Percentiles rank a stretch among this genome's conserved stretches.
Evolutionary conservation across 2,797 vertebrate species (phyloP).

Genomic region (Nannoperca australis): DNA sequence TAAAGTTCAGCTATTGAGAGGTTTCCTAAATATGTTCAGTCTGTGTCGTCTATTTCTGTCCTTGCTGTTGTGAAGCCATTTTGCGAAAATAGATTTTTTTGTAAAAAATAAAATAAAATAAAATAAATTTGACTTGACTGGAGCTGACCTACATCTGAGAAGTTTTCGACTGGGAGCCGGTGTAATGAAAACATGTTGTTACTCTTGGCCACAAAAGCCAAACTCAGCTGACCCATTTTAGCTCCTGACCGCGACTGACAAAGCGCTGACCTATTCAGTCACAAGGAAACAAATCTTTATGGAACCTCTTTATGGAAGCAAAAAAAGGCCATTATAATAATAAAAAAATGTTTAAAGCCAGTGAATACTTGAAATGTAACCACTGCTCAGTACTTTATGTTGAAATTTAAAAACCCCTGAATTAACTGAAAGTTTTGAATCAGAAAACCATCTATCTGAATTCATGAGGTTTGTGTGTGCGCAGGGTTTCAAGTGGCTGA

Average conservation of each 20-base stretch:
- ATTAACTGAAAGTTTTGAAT: not conserved
- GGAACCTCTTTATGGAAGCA: not conserved
- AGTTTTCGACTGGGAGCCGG: conserved; percentile 3
- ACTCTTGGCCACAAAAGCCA: conserved; percentile 45
- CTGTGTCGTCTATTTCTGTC: conserved; percentile 33
- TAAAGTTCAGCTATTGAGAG: conserved; percentile 37
- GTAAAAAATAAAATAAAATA: not conserved
- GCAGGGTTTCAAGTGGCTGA: not conserved
- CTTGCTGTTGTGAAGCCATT: conserved; percentile 3
- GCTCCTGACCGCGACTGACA: conserved; percentile 14
- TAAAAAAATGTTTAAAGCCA: not conserved
- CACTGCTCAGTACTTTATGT: not conserved
- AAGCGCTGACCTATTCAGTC: conserved; percentile 5
- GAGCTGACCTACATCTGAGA: conserved; percentile 47
- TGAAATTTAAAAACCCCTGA: not conserved
- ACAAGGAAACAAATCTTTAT: not conserved
- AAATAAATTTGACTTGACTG: conserved; percentile 26
- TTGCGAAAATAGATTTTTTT: conserved; percentile 26
- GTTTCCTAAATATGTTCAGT: conserved; percentile 14
- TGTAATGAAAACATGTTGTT: conserved; percentile 46
- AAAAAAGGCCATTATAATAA: not conserved
- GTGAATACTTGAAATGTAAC: not conserved
- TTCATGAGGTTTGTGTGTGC: not conserved
- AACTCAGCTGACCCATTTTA: conserved; percentile 51
- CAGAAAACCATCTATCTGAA: not conserved